Base-by-base conservation (phyloP, 64 coral and sea anemone species). In the Anthopleura sola region DNA sequence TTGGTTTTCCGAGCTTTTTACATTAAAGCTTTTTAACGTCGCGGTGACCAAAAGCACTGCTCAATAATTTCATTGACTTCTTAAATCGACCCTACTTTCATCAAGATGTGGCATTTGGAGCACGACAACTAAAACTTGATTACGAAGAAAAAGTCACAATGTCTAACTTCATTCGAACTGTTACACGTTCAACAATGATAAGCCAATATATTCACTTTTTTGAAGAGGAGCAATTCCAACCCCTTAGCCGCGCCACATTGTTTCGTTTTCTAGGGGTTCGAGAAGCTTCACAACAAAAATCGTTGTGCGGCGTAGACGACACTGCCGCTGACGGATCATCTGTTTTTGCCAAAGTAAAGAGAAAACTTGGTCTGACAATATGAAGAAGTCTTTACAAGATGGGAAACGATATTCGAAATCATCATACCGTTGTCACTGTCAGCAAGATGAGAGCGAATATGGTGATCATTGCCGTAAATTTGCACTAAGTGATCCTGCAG, bases 341-440 rank as follows among this genome's bases (percentile, higher is more conserved):
- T 49, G 62, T 36, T 20, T 44, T 86, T 69, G 29, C 36, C n/a
- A 86, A 58, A 74, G 3, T 86, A 76, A 64, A 49, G 62, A 66
- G 40, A 75, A 50, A 50, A 48, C 57, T 75, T 74, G 64, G 68
- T 14, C 55, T 6, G 55, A 58, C 14, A 58, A 58, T 6, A 58
- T 58, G 55, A 58, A 58, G 15, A 58, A 21, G 49, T 74, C n/a
- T 37, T 36, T 86, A 28, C 49, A 26, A 39, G 29, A 76, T 47
- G 64, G 85, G 16, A 75, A 86, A 75, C 36, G 24, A 51, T 86
- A 86, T 50, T 86, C 75, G 66, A 86, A 86, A 53, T 68, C 84
- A 24, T 66, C 58, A 66, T 86, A 86, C 49, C 62, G 44, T 20
- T 38, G 49, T 48, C 85, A 86, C 50, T 86, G 85, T 69, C 62